Base-by-base conservation (phyloP, 2,113 vertebrate species). In the Lipophrys pholis region DNA sequence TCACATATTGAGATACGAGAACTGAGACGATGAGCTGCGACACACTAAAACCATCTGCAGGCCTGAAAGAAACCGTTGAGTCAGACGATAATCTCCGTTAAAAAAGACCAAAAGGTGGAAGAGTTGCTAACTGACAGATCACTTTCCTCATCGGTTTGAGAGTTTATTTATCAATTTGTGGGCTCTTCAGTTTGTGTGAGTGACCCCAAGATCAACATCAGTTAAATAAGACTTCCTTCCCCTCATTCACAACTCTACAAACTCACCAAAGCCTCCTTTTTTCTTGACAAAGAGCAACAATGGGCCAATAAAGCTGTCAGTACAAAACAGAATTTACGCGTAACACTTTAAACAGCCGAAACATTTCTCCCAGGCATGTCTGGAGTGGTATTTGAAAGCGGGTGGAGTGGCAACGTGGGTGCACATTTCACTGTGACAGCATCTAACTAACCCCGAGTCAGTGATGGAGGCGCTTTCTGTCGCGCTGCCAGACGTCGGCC, bases 241-340 rank as follows among this genome's bases (percentile, higher is more conserved):
- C 59, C 45, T 90, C 73, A 90, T 89, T 91, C 81, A 90, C 46
- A 67, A 64, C 78, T 50, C 78, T 14, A 80, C 79, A 87, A 85
- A 86, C 69, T 81, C 70, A 79, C 80, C 69, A 71, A 88, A 83
- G 65, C 65, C 66, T 71, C 75, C 11, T 21, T 63, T 74, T 80
- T 73, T 61, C 11, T n/a, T 30, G 21, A 61, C 61, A 81, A 88
- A 88, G 61, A 80, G 81, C 78, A 91, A 91, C 89, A 91, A 91
- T 83, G 81, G 84, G 73, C 83, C 85, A 71, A 85, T 93, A 90
- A 93, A 91, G 38, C 88, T 90, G 89, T 92, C 91, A 83, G 3
- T 43, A 36, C 62, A 11, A 69, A 55, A 43, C 17, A 55, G 49
- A 83, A 93, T 92, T 91, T 92, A 92, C 42, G 81, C 5, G 14